Conservation (phyloP, 2,888 invertebrate species). For the Cheilosia impressa region DNA sequence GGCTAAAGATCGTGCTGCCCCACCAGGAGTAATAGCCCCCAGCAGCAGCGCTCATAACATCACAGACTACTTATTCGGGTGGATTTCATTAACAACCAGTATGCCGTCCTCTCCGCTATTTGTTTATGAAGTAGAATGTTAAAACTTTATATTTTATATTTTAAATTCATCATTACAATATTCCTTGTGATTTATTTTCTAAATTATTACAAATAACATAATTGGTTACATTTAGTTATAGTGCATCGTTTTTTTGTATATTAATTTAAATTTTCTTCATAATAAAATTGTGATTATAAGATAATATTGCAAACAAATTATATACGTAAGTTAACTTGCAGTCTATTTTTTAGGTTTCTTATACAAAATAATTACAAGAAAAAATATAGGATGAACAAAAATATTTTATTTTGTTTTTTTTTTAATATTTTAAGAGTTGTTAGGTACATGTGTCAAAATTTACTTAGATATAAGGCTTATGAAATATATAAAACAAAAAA, state of each 20-base stretch:
- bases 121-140: too few species aligned
- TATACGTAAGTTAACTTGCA: slow-evolving; percentile 41
- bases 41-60: too few species aligned
- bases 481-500: slow-evolving; percentile 44
- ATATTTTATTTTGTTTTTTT: slow-evolving; percentile 18
- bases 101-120: too few species aligned
- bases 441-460: slow-evolving; percentile 69
- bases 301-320: slow-evolving; percentile 38
- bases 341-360: slow-evolving; percentile 59
- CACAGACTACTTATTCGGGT: too few species aligned
- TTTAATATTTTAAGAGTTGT: slow-evolving; percentile 47
- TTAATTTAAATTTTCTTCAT: neutral
- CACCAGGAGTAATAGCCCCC: too few species aligned
- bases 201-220: neutral
- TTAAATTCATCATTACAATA: too few species aligned
- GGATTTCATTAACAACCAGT: too few species aligned
- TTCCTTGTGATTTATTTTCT: too few species aligned
- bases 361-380: slow-evolving; percentile 57
- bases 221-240: too few species aligned
- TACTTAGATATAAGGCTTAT: slow-evolving; percentile 49
- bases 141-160: too few species aligned
- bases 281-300: slow-evolving; percentile 5
- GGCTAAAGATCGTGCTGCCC: too few species aligned
- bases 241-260: too few species aligned
- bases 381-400: slow-evolving; percentile 21